These are phyloP conservation scores for Acanthosoma haemorrhoidale DNA, from an alignment of 2,888 invertebrate genomes.

Conservation along the genomic window DNA sequence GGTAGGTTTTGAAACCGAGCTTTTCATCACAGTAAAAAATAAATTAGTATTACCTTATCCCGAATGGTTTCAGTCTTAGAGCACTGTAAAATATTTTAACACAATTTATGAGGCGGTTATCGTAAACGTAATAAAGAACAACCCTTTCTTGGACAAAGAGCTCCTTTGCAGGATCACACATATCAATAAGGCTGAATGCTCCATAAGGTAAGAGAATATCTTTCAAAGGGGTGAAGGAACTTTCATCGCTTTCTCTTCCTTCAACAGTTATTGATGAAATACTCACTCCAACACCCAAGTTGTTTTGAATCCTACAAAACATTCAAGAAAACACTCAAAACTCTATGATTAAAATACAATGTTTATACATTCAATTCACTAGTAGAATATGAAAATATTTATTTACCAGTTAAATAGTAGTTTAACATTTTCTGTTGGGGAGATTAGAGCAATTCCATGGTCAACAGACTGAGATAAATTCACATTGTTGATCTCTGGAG, in stretches of 20 bases:
- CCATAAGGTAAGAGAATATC: constrained; percentile 80
- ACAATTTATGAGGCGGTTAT: constrained; percentile 92
- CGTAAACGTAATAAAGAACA: constrained; percentile 92
- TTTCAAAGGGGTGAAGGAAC: constrained; percentile 81
- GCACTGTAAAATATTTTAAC: constrained; percentile 91
- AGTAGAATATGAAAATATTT: too few relatives aligned
- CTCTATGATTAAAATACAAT: too few relatives aligned
- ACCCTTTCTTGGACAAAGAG: constrained; percentile 84
- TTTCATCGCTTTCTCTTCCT: constrained; percentile 77
- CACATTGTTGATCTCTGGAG: constrained; percentile 74
- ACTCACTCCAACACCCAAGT: constrained; percentile 84
- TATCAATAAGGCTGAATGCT: constrained; percentile 88
- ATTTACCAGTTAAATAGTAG: constrained; percentile 61
- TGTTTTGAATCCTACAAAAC: constrained; percentile 59
- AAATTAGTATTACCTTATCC: constrained; percentile 56
- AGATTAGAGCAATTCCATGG: constrained; percentile 87
- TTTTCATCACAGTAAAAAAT: too few relatives aligned
- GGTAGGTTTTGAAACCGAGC: too few relatives aligned
- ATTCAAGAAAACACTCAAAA: constrained; percentile 17
- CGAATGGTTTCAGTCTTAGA: constrained; percentile 78
- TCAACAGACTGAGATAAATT: constrained; percentile 79
- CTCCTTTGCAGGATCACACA: constrained; percentile 92
- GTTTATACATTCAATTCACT: too few relatives aligned
- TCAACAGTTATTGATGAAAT: constrained; percentile 89
- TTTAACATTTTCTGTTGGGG: constrained; percentile 71